Base-by-base conservation (phyloP, 2,797 vertebrate genomes). In the Takifugu ocellatus region DNA sequence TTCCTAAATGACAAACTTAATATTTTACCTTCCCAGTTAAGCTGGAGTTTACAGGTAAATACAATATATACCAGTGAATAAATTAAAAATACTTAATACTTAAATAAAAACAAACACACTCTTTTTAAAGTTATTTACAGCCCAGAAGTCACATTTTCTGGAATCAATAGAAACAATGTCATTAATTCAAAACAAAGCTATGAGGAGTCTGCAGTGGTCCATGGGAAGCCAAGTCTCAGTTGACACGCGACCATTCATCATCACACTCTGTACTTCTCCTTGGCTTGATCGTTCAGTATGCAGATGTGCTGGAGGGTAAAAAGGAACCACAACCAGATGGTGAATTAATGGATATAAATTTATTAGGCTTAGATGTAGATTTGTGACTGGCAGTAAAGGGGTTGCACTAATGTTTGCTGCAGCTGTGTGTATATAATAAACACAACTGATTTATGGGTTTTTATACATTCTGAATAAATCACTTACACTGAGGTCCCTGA, bases 401-500 rank as follows among this genome's bases (percentile, higher is more conserved):
- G 7, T 10, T 33, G 7, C 31, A 33, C 8, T 25, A 21, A 7
- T 21, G 8, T 29, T 49, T 14, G 21, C 5, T 48, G 46, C 4
- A 25, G 46, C 31, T 10, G 10, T 33, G 10, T 31, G 9, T 33
- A 33, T 10, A 9, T 10, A 10, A 31, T 31, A 31, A 31, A 33
- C 31, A 33, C 8, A 33, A 33, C 31, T 33, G 31, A 33, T 33
- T 33, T 33, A 9, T 33, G 31, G 31, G 10, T 33, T 10, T 33
- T 33, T 10, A 33, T 7, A 33, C 10, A 10, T 33, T 21, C 21
- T 21, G 31, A 33, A 33, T 33, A 33, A 33, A 2, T 39, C 36
- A 39, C 91, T 92, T 81, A 93, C 92, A 72, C 90, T 93, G 69
- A 93, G 88, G 79, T 93, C 92, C 84, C 92, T 85, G 86, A 93